Conservation (phyloP, 2,888 invertebrate genomes). For the Fragum whitleyi region DNA sequence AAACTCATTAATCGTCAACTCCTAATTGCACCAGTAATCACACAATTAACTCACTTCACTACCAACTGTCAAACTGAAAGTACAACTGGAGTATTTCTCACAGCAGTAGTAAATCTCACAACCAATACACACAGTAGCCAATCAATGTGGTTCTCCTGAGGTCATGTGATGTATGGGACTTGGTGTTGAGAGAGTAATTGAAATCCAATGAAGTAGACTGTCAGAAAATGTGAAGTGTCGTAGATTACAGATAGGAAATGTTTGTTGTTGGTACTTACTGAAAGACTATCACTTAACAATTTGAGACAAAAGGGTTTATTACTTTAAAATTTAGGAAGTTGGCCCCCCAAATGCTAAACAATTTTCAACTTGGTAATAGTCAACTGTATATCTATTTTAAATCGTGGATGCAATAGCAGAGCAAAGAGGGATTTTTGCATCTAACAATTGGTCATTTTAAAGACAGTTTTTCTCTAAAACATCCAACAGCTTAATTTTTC, state of each 20-base stretch:
- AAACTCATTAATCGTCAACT: not conserved
- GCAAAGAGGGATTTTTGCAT: too few species aligned
- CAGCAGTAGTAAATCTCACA: constrained; percentile 22
- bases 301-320: too few species aligned
- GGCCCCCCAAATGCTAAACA: too few species aligned
- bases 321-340: too few species aligned
- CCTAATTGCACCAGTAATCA: not conserved
- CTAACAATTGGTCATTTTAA: too few species aligned
- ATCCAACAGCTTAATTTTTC: too few species aligned
- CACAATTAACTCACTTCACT: not conserved
- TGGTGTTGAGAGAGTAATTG: not conserved
- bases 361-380: too few species aligned
- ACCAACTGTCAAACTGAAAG: constrained; percentile 10
- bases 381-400: too few species aligned
- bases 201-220: constrained; percentile 6
- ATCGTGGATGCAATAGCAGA: too few species aligned
- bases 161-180: constrained; percentile 23
- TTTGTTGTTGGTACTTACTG: too few species aligned
- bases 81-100: constrained; percentile 12
- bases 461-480: too few species aligned
- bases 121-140: constrained; percentile 28
- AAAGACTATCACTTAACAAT: too few species aligned
- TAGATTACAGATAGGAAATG: not conserved
- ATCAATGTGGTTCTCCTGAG: constrained; percentile 1
- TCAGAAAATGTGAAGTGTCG: not conserved